Evolutionary conservation across 2,113 vertebrate species (phyloP).

Genomic region (Neofelis nebulosa): DNA sequence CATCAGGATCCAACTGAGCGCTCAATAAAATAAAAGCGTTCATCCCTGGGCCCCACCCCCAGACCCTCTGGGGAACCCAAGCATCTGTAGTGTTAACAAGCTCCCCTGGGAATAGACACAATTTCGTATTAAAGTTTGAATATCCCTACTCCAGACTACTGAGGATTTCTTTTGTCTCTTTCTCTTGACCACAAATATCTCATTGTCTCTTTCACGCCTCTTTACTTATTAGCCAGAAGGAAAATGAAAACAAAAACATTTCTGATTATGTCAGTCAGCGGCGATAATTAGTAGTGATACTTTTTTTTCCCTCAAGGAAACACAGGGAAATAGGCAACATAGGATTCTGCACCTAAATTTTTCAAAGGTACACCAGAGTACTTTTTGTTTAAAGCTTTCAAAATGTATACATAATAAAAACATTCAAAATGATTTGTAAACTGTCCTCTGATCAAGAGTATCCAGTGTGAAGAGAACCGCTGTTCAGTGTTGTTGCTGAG

Average conservation of each 20-base stretch:
- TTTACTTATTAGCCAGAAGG: background rate
- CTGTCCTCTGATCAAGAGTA: constrained; percentile 55
- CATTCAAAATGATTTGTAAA: constrained; percentile 60
- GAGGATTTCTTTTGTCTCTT: background rate
- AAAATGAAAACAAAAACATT: background rate
- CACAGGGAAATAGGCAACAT: constrained; percentile 5
- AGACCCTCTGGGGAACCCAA: background rate
- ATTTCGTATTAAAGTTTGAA: background rate
- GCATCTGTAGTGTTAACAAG: background rate
- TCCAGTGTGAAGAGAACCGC: constrained; percentile 55
- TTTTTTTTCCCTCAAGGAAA: constrained; percentile 52
- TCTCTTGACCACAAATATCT: constrained; percentile 38
- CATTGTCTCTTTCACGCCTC: background rate
- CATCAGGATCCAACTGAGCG: background rate
- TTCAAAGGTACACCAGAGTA: constrained; percentile 20
- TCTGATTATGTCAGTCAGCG: constrained; percentile 24
- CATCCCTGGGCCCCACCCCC: background rate
- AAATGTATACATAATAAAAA: constrained; percentile 50
- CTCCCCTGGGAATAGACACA: background rate
- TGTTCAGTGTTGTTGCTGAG: background rate
- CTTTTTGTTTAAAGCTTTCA: constrained; percentile 57
- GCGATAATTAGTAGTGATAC: constrained; percentile 40
- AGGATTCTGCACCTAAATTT: constrained; percentile 49
- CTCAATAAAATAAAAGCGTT: background rate
- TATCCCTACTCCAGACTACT: background rate